A percentile compares a stretch with the other conserved stretches of the same genome.
phyloP scores from a whole-genome alignment of 1,140 invertebrate species.

The Bombus affinis region DNA sequence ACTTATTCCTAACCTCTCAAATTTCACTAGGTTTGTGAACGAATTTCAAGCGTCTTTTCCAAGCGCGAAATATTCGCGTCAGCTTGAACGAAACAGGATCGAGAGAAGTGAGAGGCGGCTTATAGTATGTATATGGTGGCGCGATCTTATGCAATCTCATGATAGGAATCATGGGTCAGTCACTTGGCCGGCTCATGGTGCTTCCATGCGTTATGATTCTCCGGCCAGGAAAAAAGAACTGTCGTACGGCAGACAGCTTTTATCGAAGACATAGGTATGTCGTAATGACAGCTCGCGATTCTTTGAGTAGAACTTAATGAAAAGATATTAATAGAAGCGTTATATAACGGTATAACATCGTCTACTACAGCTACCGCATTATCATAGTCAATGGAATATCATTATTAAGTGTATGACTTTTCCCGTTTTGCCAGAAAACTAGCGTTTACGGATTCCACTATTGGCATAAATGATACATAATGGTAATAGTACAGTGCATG shows the following conservation, averaged over 20 bases:
- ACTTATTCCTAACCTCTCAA: not conserved
- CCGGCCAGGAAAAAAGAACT: slow-evolving; percentile 48
- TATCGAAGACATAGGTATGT: not conserved
- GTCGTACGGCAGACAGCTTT: not conserved
- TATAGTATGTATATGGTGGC: slow-evolving; percentile 35
- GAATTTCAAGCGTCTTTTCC: slow-evolving; percentile 1
- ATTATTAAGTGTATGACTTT: slow-evolving; percentile 7
- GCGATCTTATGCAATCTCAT: slow-evolving; percentile 55
- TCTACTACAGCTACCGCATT: too few species aligned
- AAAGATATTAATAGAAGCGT: not conserved
- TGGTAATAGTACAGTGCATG: not conserved
- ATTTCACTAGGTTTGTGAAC: not conserved
- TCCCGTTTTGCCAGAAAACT: not conserved
- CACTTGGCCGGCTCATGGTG: slow-evolving; percentile 48
- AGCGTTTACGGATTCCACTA: not conserved
- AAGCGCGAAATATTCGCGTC: not conserved
- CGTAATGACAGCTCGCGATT: not conserved
- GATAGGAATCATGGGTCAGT: slow-evolving; percentile 60
- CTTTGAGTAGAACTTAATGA: not conserved
- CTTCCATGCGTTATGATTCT: slow-evolving; percentile 40
- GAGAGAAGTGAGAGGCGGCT: slow-evolving; percentile 60
- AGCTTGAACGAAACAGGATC: slow-evolving; percentile 30
- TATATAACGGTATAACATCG: slow-evolving; percentile 15
- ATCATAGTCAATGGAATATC: slow-evolving; percentile 11
- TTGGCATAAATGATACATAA: not conserved